phyloP scores from a whole-genome alignment of 1,140 invertebrate genomes.

The Yoshiicerus persimilis region DNA sequence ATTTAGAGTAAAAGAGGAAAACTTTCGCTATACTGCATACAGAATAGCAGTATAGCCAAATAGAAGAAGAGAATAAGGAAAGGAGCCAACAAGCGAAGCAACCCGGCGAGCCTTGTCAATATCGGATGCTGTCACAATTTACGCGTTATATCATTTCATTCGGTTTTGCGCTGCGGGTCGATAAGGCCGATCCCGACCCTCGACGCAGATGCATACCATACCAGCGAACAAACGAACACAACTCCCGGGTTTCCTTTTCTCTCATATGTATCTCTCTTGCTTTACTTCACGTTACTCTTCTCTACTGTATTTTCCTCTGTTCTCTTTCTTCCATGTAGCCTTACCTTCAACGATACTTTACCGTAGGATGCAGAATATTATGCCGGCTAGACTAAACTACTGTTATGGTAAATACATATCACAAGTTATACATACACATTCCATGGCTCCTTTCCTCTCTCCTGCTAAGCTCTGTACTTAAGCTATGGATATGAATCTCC shows the following conservation, averaged over 20 bases:
- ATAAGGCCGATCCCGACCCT: constrained; percentile 42
- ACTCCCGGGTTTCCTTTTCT: constrained; percentile 24
- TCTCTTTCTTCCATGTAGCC: neutral
- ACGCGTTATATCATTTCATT: constrained; percentile 49
- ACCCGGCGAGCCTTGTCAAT: constrained; percentile 40
- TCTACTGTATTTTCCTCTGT: neutral
- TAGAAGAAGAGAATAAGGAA: neutral
- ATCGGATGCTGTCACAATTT: constrained; percentile 48
- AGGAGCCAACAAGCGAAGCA: constrained; percentile 13
- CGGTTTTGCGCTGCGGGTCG: constrained; percentile 42
- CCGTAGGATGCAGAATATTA: neutral
- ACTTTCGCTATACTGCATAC: neutral
- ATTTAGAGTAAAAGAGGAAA: too few species aligned
- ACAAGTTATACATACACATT: neutral
- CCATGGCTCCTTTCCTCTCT: neutral
- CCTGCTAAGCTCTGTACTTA: neutral
- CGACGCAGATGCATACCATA: constrained; percentile 16
- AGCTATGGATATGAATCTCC: neutral
- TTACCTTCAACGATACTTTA: neutral
- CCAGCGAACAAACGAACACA: neutral
- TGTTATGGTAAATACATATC: neutral
- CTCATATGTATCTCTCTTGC: neutral
- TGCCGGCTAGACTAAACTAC: neutral
- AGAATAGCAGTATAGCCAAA: neutral
- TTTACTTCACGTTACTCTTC: neutral